Conservation (phyloP, 2,113 vertebrate species). For the Psephotus haematonotus region DNA sequence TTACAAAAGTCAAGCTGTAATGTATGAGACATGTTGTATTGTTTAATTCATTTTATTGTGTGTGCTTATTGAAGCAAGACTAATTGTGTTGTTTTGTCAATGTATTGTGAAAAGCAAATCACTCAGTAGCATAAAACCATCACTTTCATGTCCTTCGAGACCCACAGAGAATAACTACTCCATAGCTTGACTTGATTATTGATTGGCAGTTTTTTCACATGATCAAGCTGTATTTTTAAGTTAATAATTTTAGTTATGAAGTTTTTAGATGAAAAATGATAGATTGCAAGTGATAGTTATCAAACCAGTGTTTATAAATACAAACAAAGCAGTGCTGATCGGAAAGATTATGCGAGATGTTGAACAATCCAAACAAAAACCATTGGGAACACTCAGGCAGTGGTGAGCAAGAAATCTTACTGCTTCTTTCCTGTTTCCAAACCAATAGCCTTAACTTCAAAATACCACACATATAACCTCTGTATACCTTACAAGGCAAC, state of each 20-base stretch:
- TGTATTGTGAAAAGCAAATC: constrained; percentile 82
- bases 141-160: constrained; percentile 82
- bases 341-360: not conserved
- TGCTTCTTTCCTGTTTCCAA: not conserved
- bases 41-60: constrained; percentile 80
- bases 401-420: not conserved
- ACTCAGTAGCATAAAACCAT: constrained; percentile 81
- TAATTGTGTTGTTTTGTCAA: constrained; percentile 85
- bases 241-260: constrained; percentile 62
- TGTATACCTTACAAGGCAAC: not conserved
- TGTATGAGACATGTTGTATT: constrained; percentile 48
- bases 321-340: not conserved
- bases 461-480: not conserved
- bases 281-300: not conserved
- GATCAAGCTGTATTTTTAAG: constrained; percentile 62
- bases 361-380: not conserved
- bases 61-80: constrained; percentile 86
- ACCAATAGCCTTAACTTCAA: not conserved
- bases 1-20: constrained; percentile 57
- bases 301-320: not conserved
- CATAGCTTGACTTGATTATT: constrained; percentile 74
- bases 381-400: not conserved
- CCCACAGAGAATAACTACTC: constrained; percentile 78
- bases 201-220: constrained; percentile 57
- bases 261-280: not conserved